Base-by-base conservation (phyloP, 64 coral and sea anemone species). In the Cladopsammia gracilis region DNA sequence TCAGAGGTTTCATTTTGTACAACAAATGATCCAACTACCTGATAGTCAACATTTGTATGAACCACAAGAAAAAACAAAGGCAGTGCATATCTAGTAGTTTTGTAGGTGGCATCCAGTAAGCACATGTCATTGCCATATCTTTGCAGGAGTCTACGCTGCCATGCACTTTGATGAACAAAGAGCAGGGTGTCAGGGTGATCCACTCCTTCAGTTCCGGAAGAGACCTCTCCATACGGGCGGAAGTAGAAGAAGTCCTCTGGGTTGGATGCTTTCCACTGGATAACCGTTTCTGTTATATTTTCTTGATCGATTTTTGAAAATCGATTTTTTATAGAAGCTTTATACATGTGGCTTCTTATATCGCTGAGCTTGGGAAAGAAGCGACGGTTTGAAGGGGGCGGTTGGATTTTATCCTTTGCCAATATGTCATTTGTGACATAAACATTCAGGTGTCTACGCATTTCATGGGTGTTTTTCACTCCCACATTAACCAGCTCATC, bases 61-160 rank as follows among this genome's bases (percentile, higher is more conserved):
- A 86, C 64, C 56, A 25, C 83, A 52, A 86, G 83, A 19, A 86
- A 86, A 45, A 86, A 86, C 45, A 86, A 19, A 71, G n/a, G n/a
- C n/a, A n/a, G n/a, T n/a, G n/a, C n/a, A n/a, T n/a, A n/a, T n/a
- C n/a, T n/a, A n/a, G n/a, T n/a, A n/a, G n/a, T n/a, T n/a, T n/a
- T n/a, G n/a, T n/a, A n/a, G n/a, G n/a, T n/a, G n/a, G n/a, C n/a
- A n/a, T n/a, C n/a, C n/a, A n/a, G n/a, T n/a, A n/a, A n/a, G n/a
- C n/a, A n/a, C n/a, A n/a, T n/a, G n/a, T 86, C 48, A 67, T 69
- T 47, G 24, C 82, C 82, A 70, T 86, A 86, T 48, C 50, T 86
- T 43, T 7, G 7, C 62, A 86, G 26, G 11, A 86, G 62, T 11
- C 14, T 12, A 61, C 50, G 64, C 82, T 86, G 82, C 82, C 62